Evolutionary conservation across 1,140 invertebrate genomes (phyloP).

Genomic region (Hestina assimilis): DNA sequence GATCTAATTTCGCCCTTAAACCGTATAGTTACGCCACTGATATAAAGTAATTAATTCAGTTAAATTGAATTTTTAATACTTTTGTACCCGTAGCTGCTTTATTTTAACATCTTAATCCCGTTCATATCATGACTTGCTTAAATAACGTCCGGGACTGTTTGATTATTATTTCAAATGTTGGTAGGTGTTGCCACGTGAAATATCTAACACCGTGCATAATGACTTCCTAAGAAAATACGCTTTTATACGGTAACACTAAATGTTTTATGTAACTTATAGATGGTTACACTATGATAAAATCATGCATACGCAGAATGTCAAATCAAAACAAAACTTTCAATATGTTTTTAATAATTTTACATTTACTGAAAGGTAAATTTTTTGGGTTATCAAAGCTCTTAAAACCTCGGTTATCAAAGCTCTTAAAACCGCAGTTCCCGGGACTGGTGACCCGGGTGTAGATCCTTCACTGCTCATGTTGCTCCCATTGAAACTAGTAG

Average conservation of each 20-base stretch:
- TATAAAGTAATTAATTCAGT: no score
- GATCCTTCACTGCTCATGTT: no score
- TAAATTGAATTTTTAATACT: not conserved
- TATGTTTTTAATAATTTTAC: not conserved
- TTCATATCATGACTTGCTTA: no score
- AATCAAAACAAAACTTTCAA: not conserved
- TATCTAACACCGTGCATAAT: slow-evolving; percentile 12
- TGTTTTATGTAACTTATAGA: slow-evolving; percentile 1
- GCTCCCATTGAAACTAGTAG: no score
- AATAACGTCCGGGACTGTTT: not conserved
- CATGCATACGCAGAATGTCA: not conserved
- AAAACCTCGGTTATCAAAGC: no score
- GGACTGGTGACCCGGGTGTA: no score
- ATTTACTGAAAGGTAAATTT: not conserved
- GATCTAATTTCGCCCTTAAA: no score
- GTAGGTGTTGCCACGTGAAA: slow-evolving; percentile 17
- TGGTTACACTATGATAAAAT: slow-evolving; percentile 4
- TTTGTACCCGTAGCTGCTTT: no score
- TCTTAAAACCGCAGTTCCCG: no score
- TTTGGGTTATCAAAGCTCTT: no score
- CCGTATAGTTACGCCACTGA: no score
- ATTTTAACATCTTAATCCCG: no score
- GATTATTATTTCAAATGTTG: slow-evolving; percentile 6
- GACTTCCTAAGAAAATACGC: slow-evolving; percentile 16
- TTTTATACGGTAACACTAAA: slow-evolving; percentile 16